phyloP scores from a whole-genome alignment of 2,113 vertebrate species.

The Macrotus californicus region DNA sequence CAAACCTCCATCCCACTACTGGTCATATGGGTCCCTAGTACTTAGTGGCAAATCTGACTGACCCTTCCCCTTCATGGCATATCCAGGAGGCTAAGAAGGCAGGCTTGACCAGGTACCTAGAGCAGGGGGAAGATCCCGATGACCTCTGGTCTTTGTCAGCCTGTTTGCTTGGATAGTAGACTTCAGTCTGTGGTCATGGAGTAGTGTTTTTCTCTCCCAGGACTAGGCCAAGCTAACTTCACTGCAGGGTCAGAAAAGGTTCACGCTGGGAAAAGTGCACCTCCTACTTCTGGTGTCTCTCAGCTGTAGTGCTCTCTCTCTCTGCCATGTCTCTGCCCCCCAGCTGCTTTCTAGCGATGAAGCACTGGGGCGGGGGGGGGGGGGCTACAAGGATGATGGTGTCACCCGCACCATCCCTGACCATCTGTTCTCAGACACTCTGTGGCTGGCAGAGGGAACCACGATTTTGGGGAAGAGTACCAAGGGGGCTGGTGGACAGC shows the following conservation, averaged over 20 bases:
- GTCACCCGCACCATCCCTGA: not conserved
- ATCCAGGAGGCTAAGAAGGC: not conserved
- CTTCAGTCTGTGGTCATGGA: not conserved
- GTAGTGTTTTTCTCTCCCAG: not conserved
- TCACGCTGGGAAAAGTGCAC: not conserved
- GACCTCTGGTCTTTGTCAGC: not conserved
- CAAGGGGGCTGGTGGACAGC: not conserved
- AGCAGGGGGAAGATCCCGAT: not conserved
- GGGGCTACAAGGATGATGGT: not conserved
- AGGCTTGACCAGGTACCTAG: not conserved
- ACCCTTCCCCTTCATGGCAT: not conserved
- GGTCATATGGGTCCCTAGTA: not conserved
- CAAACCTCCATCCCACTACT: not conserved
- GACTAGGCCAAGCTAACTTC: not conserved
- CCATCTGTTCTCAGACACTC: conserved; percentile 20
- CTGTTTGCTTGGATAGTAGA: not conserved
- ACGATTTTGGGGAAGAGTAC: not conserved
- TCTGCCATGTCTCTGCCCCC: not conserved
- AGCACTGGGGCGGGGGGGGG: too few relatives aligned
- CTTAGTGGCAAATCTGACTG: not conserved
- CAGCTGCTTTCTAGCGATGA: conserved; percentile 20
- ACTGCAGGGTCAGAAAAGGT: not conserved
- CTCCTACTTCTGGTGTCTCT: not conserved
- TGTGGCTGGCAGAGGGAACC: not conserved
- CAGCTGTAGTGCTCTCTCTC: not conserved